Base-by-base conservation (phyloP, 2,888 invertebrate genomes). In the Noctua fimbriata region DNA sequence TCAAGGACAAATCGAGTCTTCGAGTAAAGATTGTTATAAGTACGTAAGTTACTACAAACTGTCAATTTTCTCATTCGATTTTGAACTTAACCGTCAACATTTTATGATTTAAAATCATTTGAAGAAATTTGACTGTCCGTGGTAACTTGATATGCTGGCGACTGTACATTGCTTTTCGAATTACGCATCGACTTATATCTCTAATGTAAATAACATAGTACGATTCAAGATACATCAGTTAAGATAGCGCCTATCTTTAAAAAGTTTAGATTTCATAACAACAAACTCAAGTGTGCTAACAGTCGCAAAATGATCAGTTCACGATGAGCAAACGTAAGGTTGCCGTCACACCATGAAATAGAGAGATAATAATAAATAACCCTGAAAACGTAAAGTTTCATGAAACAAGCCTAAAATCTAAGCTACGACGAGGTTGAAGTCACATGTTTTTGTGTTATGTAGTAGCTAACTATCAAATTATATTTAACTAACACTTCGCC, bases 311-410 rank as follows among this genome's bases (percentile, higher is more conserved):
- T 75, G 69, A 60, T 77, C 24, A 32, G 36, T 65, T 77, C 87
- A 87, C 87, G 85, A 84, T 49, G 28, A 49, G 55, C 47, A 77
- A 85, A 87, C 63, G 72, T 58, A 14, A 47, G 5, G 12, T 52
- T 36, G 44, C 1, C n/a, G 63, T 21, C 41, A 36, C 41, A 65
- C 16, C 21, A 63, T 58, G 28, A 63, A 72, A 55, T 65, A 75
- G n/a, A n/a, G n/a, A n/a, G 18, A 58, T 28, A 32, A 21, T 58
- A 18, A 10, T 55, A 71, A 72, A 47, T 78, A 65, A 72, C 65
- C 32, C 21, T 44, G 63, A 79, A 21, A 0, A 16, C 36, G n/a
- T 41, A 1, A 18, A 18, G 18, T 67, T 55, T 66, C 18, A 18
- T 76, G 44, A 52, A 49, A 73, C 24, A 73, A 12, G 32, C n/a